Conservation (phyloP, 1,140 invertebrate species). For the Acyrthosiphon pisum region DNA sequence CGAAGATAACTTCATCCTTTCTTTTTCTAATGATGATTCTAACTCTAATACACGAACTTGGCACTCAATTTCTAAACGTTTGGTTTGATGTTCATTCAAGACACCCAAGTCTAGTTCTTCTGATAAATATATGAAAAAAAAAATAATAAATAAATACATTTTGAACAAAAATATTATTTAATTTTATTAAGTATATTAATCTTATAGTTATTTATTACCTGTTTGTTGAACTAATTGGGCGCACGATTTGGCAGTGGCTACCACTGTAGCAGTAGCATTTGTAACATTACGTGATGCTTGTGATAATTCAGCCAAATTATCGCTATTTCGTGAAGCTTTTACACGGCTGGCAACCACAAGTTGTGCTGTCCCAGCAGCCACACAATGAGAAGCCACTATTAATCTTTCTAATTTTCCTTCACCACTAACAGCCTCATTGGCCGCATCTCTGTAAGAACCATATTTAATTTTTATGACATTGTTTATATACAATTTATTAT, state of each 20-base stretch:
- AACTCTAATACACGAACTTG: slow-evolving; percentile 91
- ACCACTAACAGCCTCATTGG: slow-evolving; percentile 89
- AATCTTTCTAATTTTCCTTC: slow-evolving; percentile 91
- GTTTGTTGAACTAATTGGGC: slow-evolving; percentile 85
- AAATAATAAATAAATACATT: neutral
- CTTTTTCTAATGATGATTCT: slow-evolving; percentile 87
- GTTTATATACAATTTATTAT: neutral
- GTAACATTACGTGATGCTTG: slow-evolving; percentile 88
- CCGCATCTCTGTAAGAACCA: slow-evolving; percentile 76
- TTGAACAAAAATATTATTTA: neutral
- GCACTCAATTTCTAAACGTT: slow-evolving; percentile 94
- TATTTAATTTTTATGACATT: neutral
- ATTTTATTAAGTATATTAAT: neutral
- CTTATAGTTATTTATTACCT: slow-evolving; percentile 65
- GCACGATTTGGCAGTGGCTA: slow-evolving; percentile 90
- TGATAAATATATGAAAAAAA: slow-evolving; percentile 55
- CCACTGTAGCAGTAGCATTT: slow-evolving; percentile 86
- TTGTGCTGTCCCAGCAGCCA: slow-evolving; percentile 95
- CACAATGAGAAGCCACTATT: slow-evolving; percentile 95
- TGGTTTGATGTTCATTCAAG: slow-evolving; percentile 90
- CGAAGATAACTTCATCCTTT: slow-evolving; percentile 81
- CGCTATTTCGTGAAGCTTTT: slow-evolving; percentile 84
- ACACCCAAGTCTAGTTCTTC: slow-evolving; percentile 88
- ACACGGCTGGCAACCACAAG: slow-evolving; percentile 94
- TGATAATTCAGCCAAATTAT: slow-evolving; percentile 79